Conservation (phyloP, 2,113 vertebrate genomes). For the Salvelinus alpinus region DNA sequence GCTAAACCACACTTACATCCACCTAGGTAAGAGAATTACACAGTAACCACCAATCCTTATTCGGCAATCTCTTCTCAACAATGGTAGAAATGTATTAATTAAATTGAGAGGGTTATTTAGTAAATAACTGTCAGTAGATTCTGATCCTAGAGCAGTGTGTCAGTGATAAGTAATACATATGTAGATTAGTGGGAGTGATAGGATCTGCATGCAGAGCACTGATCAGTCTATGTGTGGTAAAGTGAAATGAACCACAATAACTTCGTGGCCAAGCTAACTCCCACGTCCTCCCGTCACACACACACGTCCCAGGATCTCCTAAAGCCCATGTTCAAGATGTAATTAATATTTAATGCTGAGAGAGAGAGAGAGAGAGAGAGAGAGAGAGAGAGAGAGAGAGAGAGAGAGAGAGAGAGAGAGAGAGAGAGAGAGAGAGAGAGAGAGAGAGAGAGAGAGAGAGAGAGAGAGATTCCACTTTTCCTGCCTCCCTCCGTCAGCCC, state of each 20-base stretch:
- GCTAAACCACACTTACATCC: not conserved
- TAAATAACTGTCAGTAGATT: not conserved
- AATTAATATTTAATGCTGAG: no score
- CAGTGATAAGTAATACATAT: not conserved
- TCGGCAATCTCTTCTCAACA: no score
- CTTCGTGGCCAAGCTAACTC: no score
- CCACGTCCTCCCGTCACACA: conserved; percentile 6
- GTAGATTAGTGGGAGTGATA: not conserved
- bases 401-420: no score
- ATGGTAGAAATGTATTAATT: no score
- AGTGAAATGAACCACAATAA: not conserved
- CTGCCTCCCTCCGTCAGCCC: conserved; percentile 68
- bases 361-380: no score
- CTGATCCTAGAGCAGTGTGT: not conserved
- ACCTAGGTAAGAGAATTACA: no score
- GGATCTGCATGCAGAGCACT: not conserved
- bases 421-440: no score
- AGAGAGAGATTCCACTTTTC: conserved; percentile 79
- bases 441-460: no score
- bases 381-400: no score
- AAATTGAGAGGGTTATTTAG: no score
- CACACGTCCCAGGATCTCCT: conserved; percentile 21
- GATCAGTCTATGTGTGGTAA: not conserved
- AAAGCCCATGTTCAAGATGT: conserved; percentile 33
- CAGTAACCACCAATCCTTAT: no score